These are phyloP conservation scores for Spongilla lacustris DNA, from an alignment of 37 sponge, comb jelly and placozoan species.

Conservation along the genomic window DNA sequence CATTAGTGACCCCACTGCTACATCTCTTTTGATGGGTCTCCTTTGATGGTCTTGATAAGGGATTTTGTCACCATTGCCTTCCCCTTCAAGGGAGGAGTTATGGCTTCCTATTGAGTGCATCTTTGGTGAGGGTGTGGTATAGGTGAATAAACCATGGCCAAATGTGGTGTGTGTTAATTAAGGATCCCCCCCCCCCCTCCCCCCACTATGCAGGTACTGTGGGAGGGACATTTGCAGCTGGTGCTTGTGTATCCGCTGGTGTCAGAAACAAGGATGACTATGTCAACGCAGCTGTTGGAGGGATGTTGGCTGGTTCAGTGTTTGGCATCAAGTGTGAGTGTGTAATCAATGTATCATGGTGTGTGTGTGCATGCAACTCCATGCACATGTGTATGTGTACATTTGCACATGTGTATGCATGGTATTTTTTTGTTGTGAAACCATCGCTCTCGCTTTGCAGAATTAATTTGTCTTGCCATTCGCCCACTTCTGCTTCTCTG, in stretches of 20 bases:
- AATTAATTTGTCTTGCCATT: too few relatives aligned
- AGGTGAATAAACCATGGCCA: neutral
- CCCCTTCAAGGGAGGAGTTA: neutral
- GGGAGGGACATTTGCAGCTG: slow-evolving; percentile 53
- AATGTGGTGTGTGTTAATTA: neutral
- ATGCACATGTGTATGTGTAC: neutral
- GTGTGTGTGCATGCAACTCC: neutral
- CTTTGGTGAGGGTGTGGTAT: too few relatives aligned
- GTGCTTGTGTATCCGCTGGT: slow-evolving; percentile 48
- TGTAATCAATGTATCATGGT: too few relatives aligned
- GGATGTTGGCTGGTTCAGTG: slow-evolving; percentile 46
- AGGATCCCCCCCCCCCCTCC: neutral
- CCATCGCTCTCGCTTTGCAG: too few relatives aligned
- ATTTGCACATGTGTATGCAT: neutral
- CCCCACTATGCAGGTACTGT: slow-evolving; percentile 24
- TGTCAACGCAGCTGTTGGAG: slow-evolving; percentile 68
- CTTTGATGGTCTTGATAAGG: neutral
- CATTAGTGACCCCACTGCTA: neutral
- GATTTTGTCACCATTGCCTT: neutral
- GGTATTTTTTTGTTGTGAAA: neutral
- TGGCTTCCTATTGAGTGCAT: neutral
- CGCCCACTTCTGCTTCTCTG: too few relatives aligned
- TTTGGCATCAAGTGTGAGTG: slow-evolving; percentile 62
- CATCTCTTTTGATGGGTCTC: neutral
- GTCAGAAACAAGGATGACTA: slow-evolving; percentile 73